Evolutionary conservation across 30 jellyfish, hydroid and myxozoan genomes (phyloP), one percentile per base, ranked within the genome.

Genomic region (Hydractinia echinata): DNA sequence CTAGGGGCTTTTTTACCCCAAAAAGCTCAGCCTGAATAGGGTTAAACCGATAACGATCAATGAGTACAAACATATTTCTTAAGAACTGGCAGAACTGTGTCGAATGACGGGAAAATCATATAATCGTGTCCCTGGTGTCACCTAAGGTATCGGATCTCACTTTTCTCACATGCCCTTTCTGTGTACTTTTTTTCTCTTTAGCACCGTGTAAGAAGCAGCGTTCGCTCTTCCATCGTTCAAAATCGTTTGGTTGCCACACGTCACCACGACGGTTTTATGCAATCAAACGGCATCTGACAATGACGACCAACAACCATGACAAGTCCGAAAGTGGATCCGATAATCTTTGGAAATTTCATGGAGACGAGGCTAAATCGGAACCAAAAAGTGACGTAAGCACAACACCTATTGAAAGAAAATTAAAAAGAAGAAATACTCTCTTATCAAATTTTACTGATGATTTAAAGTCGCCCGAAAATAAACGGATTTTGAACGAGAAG

Each of bases 181-280:
- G 50, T 10, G 21, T 67, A 10, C 51, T 67, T 67, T 71, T 71
- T 50, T 4, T 71, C 51, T 8, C 9, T 71, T 20, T 50, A 71
- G 81, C 53, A 19, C 81, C 81, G 44, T 30, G 44, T 20, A 50
- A 19, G 60, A 71, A 71, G 66, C 8, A 20, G 13, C 81, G 60
- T 20, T 20, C 81, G 9, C 51, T 50, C 39, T 56, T 77, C 0
- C 67, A 15, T 13, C 83, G 87, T 9, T 80, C 87, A 0, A 60
- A 80, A 20, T 80, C 87, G 73, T 80, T 80, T 68, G 61, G 82
- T 51, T 10, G 15, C 50, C 85, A 84, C 13, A 19, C 87, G 11
- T 80, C 87, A 7, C 87, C 87, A 8, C 72, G 87, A 20, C 55
- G 61, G 20, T 80, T 80, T 61, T 80, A 80, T 52, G 54, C 72